Evolutionary conservation across 64 coral and sea anemone species (phyloP), one percentile per base, ranked within the genome.

Genomic region (Porites lutea): DNA sequence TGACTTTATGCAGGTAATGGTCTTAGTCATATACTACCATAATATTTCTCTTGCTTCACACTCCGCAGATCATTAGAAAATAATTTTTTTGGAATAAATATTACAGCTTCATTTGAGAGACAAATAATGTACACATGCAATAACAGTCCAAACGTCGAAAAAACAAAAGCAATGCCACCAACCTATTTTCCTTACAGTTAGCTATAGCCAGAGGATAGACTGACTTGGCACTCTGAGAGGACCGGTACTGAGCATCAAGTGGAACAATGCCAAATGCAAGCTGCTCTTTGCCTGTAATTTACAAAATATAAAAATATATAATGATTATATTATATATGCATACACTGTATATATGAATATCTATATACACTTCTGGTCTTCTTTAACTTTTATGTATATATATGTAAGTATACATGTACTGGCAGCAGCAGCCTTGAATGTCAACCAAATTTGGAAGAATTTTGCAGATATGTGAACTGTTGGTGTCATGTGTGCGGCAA

Each of bases 271-370:
- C 71, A 73, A 71, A 21, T 71, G 68, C n/a, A n/a, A 73, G 22
- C 47, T 73, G 71, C 12, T 73, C 71, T 73, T 73, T 73, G 22
- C 71, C 71, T 73, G 71, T 73, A 73, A 46, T 73, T 73, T 73
- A 44, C 23, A 55, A 55, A 37, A 37, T 37, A 37, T 11, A 55
- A 55, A 7, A 11, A 11, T 55, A 55, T 7, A 55, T 55, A 7
- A 55, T 7, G 53, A 7, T 55, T 7, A 55, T 55, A 55, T 55
- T 11, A 55, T 55, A 11, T 55, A 55, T 5, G 5, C 53, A 55
- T 55, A 7, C 53, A 7, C 53, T 55, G 0, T 11, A 7, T 11
- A 55, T 5, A 11, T 5, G 4, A 4, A 54, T 37, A 37, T 37
- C 27, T 37, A 37, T 37, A 37, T 37, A 37, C 27, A 37, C 27